Evolutionary conservation across 2,113 vertebrate species (phyloP), one percentile per base, ranked within the genome.

Genomic region (Laterallus jamaicensis): DNA sequence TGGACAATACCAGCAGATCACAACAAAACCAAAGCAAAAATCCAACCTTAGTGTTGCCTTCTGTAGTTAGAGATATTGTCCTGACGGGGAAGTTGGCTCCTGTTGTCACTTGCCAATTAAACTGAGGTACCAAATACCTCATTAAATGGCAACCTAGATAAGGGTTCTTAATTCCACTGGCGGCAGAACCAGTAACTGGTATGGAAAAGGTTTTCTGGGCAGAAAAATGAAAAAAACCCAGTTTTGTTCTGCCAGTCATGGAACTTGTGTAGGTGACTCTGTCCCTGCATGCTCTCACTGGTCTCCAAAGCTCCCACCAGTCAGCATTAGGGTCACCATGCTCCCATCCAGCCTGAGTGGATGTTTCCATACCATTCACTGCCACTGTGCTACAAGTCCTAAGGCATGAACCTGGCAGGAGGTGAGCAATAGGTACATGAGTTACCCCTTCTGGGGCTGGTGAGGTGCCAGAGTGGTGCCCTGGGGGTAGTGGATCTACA

Each of bases 241-340:
- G 39, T 59, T 90, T 81, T 87, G 14, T 56, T 84, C 55, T 87
- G 40, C 50, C 31, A 31, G 32, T 31, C 24, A 47, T 42, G 29
- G 44, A 81, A 31, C 35, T 28, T 3, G 2, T 59, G 56, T 16
- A 59, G 62, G 9, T 86, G 62, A 40, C 39, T 80, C 81, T 52
- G 70, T 54, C 58, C 40, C 28, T 67, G 40, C 9, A 24, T 42
- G 26, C 24, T 62, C 60, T 86, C 42, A 11, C n/a, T 67, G 66
- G 32, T 35, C 42, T 35, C 40, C 0, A 0, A 74, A 69, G 44
- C 44, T 87, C 44, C 55, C 64, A 66, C 37, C 50, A 39, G 37
- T 31, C 90, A 84, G 44, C 2, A 4, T 10, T 17, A 62, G 67
- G 26, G 28, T 85, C 56, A 67, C 31, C 58, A 71, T 0, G 0